Evolutionary conservation across 2,888 invertebrate species (phyloP), one percentile per base, ranked within the genome.

Genomic region (Ametastegia equiseti): DNA sequence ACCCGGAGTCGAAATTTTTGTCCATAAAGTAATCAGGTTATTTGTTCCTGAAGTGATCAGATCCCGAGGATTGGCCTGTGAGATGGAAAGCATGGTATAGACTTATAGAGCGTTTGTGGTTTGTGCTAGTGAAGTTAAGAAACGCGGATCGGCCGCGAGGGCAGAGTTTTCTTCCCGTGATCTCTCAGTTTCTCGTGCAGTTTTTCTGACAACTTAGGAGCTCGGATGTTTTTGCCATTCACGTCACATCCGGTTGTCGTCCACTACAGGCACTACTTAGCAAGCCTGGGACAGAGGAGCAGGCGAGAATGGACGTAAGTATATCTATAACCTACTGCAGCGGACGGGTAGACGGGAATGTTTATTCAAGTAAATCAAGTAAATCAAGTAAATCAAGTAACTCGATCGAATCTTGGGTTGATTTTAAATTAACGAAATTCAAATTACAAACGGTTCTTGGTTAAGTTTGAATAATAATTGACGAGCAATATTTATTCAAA

Each of bases 221-320:
- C 87, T 86, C 84, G 84, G 84, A 80, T 85, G 86, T 89, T 89
- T 90, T 90, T 90, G 87, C 86, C 82, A 85, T 42, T 83, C 83
- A 84, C 88, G 89, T 90, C 89, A 89, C 89, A 91, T 91, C 91
- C 90, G 90, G 90, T 88, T 89, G 88, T 88, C 87, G 88, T 89
- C 87, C 86, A 87, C 86, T 83, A 82, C 84, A 85, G n/a, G 71
- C 83, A 84, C 84, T 87, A 54, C 75, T 75, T 71, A 47, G 45
- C 71, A 71, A 47, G 71, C 27, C 45, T 47, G 71, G 71, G 15
- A 71, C 45, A 23, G 15, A 67, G 36, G 39, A 67, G 39, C 19
- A 67, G 39, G 47, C 71, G 71, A 71, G 71, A 71, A 71, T 15
- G 30, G 30, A 23, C n/a, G 45, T n/a, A 54, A 5, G 42, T 42